phyloP scores from a whole-genome alignment of 2,888 invertebrate genomes.

The Griposia aprilina region DNA sequence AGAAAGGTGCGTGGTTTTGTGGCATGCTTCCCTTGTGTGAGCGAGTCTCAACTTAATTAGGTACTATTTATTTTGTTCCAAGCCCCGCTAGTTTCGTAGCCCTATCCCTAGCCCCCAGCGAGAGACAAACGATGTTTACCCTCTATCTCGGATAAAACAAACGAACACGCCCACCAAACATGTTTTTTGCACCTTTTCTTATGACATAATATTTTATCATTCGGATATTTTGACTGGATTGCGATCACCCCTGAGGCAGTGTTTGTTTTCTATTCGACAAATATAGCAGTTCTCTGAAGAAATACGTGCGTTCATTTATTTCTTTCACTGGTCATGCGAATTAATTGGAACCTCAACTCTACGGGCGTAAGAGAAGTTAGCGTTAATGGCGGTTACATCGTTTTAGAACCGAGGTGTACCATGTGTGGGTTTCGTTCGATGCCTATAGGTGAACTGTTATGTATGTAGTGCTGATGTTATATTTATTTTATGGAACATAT shows the following conservation, averaged over 20 bases:
- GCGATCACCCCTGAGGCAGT: constrained; percentile 38
- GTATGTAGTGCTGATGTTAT: neutral
- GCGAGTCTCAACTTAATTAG: neutral
- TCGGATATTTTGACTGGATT: constrained; percentile 41
- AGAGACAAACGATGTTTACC: constrained; percentile 71
- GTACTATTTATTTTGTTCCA: neutral
- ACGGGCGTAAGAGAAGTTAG: neutral
- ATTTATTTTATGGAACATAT: neutral
- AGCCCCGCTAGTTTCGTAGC: constrained; percentile 38
- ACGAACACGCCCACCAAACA: constrained; percentile 56
- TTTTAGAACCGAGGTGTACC: neutral
- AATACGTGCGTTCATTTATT: constrained; percentile 44
- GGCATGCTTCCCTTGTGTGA: neutral
- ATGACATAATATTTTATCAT: constrained; percentile 38
- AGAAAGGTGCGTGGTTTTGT: neutral
- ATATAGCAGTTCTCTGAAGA: constrained; percentile 38
- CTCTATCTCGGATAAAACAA: constrained; percentile 58
- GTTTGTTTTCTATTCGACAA: constrained; percentile 46
- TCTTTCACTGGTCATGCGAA: constrained; percentile 35
- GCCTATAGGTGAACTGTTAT: neutral
- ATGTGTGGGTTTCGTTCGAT: neutral
- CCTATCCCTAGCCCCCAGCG: constrained; percentile 45
- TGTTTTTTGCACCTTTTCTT: constrained; percentile 58
- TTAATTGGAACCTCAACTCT: constrained; percentile 34
- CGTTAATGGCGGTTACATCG: neutral